phyloP scores from a whole-genome alignment of 2,113 vertebrate genomes.

The Cisticola juncidis region DNA sequence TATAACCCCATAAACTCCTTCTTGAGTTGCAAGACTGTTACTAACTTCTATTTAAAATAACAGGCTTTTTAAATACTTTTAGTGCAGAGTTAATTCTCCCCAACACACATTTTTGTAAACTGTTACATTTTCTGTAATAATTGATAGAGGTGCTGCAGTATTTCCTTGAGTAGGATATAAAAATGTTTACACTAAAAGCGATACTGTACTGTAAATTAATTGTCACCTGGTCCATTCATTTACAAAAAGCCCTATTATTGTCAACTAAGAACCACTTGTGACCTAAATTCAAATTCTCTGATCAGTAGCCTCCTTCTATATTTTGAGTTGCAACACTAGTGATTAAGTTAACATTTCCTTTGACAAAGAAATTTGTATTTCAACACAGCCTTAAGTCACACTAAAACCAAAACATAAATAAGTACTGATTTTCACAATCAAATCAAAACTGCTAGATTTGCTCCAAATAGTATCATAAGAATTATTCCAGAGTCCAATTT shows the following conservation, averaged over 20 bases:
- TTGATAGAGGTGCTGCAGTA: not conserved
- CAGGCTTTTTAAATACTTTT: not conserved
- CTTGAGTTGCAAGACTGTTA: not conserved
- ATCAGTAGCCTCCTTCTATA: not conserved
- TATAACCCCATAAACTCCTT: constrained; percentile 51
- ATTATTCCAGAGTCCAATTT: not conserved
- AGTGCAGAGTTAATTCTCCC: constrained; percentile 19
- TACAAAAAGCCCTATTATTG: constrained; percentile 47
- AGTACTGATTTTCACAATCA: not conserved
- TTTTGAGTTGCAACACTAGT: not conserved
- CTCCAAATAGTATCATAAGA: not conserved
- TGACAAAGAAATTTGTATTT: constrained; percentile 13
- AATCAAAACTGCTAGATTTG: not conserved
- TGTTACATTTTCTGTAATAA: not conserved
- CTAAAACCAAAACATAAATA: not conserved
- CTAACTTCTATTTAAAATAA: constrained; percentile 22
- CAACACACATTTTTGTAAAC: constrained; percentile 4
- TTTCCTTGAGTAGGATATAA: constrained; percentile 36
- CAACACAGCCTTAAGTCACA: not conserved
- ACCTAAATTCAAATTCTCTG: not conserved
- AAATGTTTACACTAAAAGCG: constrained; percentile 26
- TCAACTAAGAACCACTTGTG: constrained; percentile 32
- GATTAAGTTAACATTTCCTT: not conserved
- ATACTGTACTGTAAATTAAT: constrained; percentile 29
- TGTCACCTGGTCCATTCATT: constrained; percentile 26